These are phyloP conservation scores for Xyrichtys novacula DNA, from an alignment of 2,797 vertebrate genomes.

Conservation along the genomic window DNA sequence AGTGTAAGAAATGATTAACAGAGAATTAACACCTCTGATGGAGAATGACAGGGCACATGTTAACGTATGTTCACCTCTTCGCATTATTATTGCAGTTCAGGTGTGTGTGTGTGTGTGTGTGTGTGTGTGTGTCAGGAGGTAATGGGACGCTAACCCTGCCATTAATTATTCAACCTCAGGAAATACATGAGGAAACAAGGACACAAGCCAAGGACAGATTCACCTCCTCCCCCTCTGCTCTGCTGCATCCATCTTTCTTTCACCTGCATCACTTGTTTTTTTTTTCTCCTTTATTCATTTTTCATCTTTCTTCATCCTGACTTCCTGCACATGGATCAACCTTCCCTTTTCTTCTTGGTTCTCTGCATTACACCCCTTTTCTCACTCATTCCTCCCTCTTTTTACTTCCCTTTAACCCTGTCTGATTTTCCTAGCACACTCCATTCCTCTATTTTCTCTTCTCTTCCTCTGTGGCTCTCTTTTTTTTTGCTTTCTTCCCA, in stretches of 20 bases:
- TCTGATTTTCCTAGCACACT: no score
- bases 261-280: slow-evolving; percentile 8
- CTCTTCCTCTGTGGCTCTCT: background rate
- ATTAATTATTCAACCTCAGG: slow-evolving; percentile 54
- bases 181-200: slow-evolving; percentile 48
- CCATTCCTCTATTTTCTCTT: background rate
- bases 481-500: background rate
- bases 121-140: slow-evolving; percentile 6
- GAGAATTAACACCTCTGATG: slow-evolving; percentile 6
- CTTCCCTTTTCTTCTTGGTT: background rate
- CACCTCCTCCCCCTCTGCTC: slow-evolving; percentile 3
- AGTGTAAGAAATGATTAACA: slow-evolving; percentile 15
- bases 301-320: background rate
- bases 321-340: background rate
- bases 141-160: slow-evolving; percentile 19
- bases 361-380: background rate
- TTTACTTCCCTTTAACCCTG: no score
- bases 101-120: background rate
- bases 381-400: background rate
- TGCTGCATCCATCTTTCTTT: slow-evolving; percentile 10
- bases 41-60: background rate
- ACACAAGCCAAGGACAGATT: slow-evolving; percentile 38
- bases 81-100: background rate
- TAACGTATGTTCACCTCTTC: background rate
- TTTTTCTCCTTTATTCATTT: background rate